phyloP scores from a whole-genome alignment of 2,888 invertebrate genomes.

The Drosophila mettleri region DNA sequence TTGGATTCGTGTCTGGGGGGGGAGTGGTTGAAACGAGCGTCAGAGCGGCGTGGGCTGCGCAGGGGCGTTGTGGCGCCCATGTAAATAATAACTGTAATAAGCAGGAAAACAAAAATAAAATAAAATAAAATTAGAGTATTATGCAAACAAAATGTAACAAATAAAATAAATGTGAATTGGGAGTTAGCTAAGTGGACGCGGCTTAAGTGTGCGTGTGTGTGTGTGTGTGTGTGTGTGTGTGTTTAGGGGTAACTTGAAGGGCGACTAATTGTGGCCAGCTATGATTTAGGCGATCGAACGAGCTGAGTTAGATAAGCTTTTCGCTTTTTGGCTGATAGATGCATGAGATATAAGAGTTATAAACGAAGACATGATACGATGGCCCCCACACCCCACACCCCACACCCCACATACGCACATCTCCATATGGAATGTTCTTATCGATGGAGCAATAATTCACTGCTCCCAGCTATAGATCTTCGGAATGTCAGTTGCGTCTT shows the following conservation, averaged over 20 bases:
- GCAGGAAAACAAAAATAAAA: not conserved
- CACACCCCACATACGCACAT: too few species aligned
- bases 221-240: not conserved
- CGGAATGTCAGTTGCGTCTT: constrained; percentile 13
- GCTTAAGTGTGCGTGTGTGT: not conserved
- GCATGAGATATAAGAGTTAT: too few species aligned
- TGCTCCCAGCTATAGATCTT: constrained; percentile 25
- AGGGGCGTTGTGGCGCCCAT: constrained; percentile 13
- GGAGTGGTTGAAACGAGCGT: not conserved
- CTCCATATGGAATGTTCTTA: constrained; percentile 8
- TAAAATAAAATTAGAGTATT: constrained; percentile 1
- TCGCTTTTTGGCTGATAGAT: too few species aligned
- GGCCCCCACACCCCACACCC: too few species aligned
- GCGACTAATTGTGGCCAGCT: not conserved
- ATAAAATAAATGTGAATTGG: constrained; percentile 3
- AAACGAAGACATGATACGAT: too few species aligned
- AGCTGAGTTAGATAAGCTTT: too few species aligned
- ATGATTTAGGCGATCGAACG: not conserved
- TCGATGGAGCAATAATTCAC: constrained; percentile 40
- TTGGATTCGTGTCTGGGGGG: not conserved
- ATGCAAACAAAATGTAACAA: constrained; percentile 5
- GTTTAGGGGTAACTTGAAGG: not conserved
- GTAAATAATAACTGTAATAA: constrained; percentile 22
- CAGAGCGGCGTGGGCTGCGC: not conserved
- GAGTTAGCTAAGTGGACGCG: not conserved